These are phyloP conservation scores for Thaleichthys pacificus DNA, from an alignment of 2,797 vertebrate species.

Conservation along the genomic window DNA sequence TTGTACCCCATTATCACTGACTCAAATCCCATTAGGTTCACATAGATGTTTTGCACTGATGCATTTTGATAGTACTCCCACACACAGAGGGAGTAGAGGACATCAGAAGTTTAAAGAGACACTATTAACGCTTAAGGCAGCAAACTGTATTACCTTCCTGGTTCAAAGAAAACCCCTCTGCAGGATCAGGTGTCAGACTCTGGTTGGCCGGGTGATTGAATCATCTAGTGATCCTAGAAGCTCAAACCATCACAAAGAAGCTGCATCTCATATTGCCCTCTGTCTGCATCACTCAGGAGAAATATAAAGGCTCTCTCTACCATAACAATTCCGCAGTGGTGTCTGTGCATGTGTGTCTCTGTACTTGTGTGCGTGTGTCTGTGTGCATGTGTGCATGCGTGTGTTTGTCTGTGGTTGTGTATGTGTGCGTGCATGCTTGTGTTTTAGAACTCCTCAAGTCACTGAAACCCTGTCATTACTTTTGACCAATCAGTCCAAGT, in stretches of 20 bases:
- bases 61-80: conserved; percentile 55
- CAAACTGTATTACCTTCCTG: conserved; percentile 59
- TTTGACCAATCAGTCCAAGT: conserved; percentile 36
- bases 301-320: conserved; percentile 52
- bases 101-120: conserved; percentile 36
- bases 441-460: conserved; percentile 34
- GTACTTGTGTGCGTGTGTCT: conserved; percentile 6
- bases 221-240: conserved; percentile 58
- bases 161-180: conserved; percentile 62
- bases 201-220: conserved; percentile 55
- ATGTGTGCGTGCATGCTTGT: not conserved
- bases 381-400: not conserved
- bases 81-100: conserved; percentile 42
- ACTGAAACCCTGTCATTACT: conserved; percentile 37
- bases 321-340: conserved; percentile 51
- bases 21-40: conserved; percentile 50
- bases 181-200: conserved; percentile 63
- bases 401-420: not conserved
- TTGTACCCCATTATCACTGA: conserved; percentile 50
- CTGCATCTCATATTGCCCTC: conserved; percentile 58
- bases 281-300: conserved; percentile 54
- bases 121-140: conserved; percentile 54
- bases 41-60: conserved; percentile 41
- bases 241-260: conserved; percentile 52
- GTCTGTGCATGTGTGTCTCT: conserved; percentile 11